Conservation (phyloP, 2,888 invertebrate species). For the Phania funesta region DNA sequence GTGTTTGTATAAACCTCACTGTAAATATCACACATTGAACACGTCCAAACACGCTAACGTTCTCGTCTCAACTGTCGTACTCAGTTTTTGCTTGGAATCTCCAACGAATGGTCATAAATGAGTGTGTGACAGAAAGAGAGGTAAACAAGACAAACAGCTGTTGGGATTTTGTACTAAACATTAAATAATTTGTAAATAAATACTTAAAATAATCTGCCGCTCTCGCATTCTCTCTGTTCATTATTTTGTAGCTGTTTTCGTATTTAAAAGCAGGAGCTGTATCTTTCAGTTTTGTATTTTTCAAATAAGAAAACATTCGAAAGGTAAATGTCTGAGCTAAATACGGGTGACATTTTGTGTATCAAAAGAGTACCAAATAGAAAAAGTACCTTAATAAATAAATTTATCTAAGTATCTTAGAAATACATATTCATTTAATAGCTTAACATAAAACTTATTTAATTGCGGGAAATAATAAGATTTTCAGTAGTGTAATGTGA, state of each 20-base stretch:
- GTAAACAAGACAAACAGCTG: constrained; percentile 48
- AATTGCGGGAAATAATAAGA: no score
- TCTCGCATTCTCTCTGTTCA: neutral
- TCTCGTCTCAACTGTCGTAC: constrained; percentile 65
- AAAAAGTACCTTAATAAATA: neutral
- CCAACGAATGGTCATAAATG: constrained; percentile 26
- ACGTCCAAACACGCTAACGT: constrained; percentile 67
- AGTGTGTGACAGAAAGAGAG: constrained; percentile 54
- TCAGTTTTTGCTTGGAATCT: constrained; percentile 59
- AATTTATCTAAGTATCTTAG: neutral
- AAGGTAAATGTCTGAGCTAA: constrained; percentile 38
- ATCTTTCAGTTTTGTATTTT: constrained; percentile 43
- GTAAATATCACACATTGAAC: constrained; percentile 49
- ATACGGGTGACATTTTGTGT: neutral
- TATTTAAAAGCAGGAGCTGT: constrained; percentile 6
- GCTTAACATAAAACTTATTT: no score
- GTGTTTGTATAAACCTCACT: constrained; percentile 4
- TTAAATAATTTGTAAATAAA: constrained; percentile 26
- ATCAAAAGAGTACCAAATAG: no score
- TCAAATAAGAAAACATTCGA: neutral
- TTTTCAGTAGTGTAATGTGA: no score
- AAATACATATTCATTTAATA: no score
- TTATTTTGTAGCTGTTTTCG: neutral
- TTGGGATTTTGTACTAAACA: constrained; percentile 43
- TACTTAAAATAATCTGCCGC: neutral